Percentiles rank a stretch among this genome's conserved stretches.
These are phyloP conservation scores for Diphyllodes magnificus DNA, from an alignment of 2,113 vertebrate species.

Conservation along the genomic window DNA sequence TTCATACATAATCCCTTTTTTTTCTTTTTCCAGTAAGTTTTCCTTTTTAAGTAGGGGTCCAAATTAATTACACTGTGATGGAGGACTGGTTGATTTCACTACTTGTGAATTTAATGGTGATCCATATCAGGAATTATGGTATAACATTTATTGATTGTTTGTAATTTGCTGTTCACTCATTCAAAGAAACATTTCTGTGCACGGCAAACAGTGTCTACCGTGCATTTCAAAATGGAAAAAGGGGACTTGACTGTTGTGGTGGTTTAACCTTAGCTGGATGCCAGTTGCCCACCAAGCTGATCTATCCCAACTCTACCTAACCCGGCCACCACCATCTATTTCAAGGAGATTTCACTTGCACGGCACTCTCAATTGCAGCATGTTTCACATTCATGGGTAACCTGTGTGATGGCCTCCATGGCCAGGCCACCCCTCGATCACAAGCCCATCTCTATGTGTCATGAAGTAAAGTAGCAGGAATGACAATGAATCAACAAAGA, in stretches of 20 bases:
- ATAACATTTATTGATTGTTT: background rate
- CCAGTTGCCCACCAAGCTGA: background rate
- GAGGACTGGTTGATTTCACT: background rate
- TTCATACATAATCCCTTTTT: background rate
- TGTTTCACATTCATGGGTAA: background rate
- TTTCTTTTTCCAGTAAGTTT: background rate
- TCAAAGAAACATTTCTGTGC: background rate
- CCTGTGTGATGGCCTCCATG: too few species aligned
- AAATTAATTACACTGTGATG: background rate
- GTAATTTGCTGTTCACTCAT: background rate
- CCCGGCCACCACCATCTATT: rapidly evolving
- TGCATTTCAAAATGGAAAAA: background rate
- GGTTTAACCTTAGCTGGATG: background rate
- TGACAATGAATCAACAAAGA: background rate
- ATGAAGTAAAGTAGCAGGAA: background rate
- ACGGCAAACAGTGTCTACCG: background rate
- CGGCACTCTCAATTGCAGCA: rapidly evolving
- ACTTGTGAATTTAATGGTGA: background rate
- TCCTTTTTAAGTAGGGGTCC: background rate
- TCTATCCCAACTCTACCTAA: background rate
- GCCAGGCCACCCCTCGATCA: background rate
- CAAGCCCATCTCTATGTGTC: background rate
- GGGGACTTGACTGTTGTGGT: background rate
- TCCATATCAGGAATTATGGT: background rate
- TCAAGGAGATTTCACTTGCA: background rate